Conservation (phyloP, 2,888 invertebrate species). For the Metopia argyrocephala region DNA sequence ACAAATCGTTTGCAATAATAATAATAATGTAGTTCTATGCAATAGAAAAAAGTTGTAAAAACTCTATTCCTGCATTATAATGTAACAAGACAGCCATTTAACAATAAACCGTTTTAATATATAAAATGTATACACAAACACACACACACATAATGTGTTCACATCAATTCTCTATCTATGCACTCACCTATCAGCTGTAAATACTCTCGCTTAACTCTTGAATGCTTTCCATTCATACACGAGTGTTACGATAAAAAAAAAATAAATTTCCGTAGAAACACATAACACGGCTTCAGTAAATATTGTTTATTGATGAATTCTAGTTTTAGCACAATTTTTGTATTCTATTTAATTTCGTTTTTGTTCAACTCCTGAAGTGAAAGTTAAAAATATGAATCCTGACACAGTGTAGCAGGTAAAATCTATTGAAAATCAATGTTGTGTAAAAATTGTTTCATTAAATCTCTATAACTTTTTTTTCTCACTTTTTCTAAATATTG, state of each 20-base stretch:
- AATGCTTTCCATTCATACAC: background rate
- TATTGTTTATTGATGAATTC: constrained; percentile 38
- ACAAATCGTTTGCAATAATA: constrained; percentile 45
- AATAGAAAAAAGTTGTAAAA: background rate
- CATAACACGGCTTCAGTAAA: constrained; percentile 13
- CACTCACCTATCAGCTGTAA: background rate
- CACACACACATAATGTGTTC: background rate
- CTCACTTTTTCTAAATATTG: constrained; percentile 2
- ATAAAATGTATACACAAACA: background rate
- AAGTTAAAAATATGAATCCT: background rate
- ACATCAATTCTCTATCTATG: background rate
- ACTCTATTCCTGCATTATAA: constrained; percentile 13
- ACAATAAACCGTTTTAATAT: constrained; percentile 44
- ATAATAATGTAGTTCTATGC: constrained; percentile 13
- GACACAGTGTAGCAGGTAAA: constrained; percentile 24
- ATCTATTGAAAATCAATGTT: constrained; percentile 51
- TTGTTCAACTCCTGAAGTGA: background rate
- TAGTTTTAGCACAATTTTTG: constrained; percentile 19
- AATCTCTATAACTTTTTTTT: constrained; percentile 12
- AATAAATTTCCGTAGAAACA: too few relatives aligned
- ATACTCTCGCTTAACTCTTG: background rate
- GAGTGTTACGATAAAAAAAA: too few relatives aligned
- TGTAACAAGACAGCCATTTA: constrained; percentile 50
- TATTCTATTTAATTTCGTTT: background rate
- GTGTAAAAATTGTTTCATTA: constrained; percentile 2